Percentiles rank a stretch among this genome's conserved stretches.
phyloP scores from a whole-genome alignment of 2,888 invertebrate species.

The Polietes domitor region DNA sequence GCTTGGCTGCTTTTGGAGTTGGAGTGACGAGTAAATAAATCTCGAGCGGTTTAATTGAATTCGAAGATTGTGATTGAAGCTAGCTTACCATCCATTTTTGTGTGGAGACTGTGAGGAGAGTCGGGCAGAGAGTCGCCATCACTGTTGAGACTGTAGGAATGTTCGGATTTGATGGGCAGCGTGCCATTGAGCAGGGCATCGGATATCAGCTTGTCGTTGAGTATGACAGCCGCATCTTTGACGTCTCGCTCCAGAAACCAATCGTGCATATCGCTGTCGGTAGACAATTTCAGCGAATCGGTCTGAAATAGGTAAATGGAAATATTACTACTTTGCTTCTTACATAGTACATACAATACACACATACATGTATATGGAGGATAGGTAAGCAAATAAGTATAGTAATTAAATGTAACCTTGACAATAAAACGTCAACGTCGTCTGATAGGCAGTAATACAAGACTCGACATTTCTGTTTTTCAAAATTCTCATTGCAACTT shows the following conservation, averaged over 20 bases:
- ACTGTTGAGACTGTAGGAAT: constrained; percentile 92
- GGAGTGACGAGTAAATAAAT: not conserved
- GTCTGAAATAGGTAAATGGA: constrained; percentile 81
- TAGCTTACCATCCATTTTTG: constrained; percentile 87
- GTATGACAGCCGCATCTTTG: constrained; percentile 85
- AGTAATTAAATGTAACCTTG: no score
- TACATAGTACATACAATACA: not conserved
- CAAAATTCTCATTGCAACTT: no score
- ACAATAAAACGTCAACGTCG: no score
- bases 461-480: no score
- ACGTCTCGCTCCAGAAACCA: constrained; percentile 87
- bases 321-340: not conserved
- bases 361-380: no score
- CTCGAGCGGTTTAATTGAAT: no score
- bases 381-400: no score
- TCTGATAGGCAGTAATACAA: no score
- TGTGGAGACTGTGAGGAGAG: constrained; percentile 85
- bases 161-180: constrained; percentile 93
- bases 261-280: constrained; percentile 86
- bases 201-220: constrained; percentile 89
- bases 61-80: constrained; percentile 67
- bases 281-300: constrained; percentile 84
- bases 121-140: constrained; percentile 87
- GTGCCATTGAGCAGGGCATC: constrained; percentile 88
- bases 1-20: no score